Base-by-base conservation (phyloP, 2,797 vertebrate genomes). In the Brachyrhaphis roseni region DNA sequence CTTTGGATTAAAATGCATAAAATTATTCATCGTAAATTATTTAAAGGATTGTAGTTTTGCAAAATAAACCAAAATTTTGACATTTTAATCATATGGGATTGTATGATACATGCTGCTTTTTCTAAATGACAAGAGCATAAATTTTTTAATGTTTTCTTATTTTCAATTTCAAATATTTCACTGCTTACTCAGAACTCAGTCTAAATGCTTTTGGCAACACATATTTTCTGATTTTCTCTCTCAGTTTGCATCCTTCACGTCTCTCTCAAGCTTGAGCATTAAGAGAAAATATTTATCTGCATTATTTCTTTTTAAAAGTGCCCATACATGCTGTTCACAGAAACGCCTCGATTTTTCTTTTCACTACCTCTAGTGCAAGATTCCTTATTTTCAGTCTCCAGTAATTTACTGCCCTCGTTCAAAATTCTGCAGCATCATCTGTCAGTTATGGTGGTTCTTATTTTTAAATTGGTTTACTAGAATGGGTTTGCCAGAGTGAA, bases 1-100 rank as follows among this genome's bases (percentile, higher is more conserved):
- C 74, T 80, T 76, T 70, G 47, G 31, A 73, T 68, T 28, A 49
- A 70, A 51, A 74, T 76, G 16, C 45, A 34, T 66, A 15, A 45
- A 45, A 72, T 15, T 28, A 70, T 28, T 26, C 1, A 70, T 5
- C 0, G 5, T 15, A n/a, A n/a, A 70, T 31, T 71, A 28, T 46
- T 71, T 71, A 71, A 28, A 26, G 10, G 43, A 45, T 16, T 72
- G 12, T 10, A 41, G 31, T 68, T 68, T 72, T 18, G 15, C 12
- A 28, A 10, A 45, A 15, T 71, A 71, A 71, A 71, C 39, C 2
- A 45, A 43, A 8, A 46, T 28, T 18, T 16, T 46, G 7, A 28
- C n/a, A 72, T 46, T 28, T 28, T 46, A 46, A 46, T 46, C 68
- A 16, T 31, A 18, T 15, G 5, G 20, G 39, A 6, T 23, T 41